Evolutionary conservation across 2,113 vertebrate species (phyloP).

Genomic region (Bagarius yarrelli): DNA sequence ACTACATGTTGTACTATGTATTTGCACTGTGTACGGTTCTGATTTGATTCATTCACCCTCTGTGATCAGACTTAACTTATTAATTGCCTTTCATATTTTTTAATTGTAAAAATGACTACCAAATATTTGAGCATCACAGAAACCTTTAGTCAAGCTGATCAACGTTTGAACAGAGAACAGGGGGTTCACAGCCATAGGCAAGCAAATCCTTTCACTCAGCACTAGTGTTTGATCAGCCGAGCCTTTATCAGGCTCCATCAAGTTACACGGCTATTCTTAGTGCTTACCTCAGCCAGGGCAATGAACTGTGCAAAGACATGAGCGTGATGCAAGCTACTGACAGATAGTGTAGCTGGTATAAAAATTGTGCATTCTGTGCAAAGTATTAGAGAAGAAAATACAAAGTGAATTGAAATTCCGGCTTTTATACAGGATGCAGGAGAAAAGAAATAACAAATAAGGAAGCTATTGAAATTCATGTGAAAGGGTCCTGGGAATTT

Average conservation of each 20-base stretch:
- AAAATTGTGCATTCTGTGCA: background rate
- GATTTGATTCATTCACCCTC: too few relatives aligned
- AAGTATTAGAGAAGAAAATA: too few relatives aligned
- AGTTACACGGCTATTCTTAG: slow-evolving; percentile 71
- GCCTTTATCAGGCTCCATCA: slow-evolving; percentile 64
- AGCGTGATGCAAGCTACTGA: background rate
- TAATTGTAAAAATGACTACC: background rate
- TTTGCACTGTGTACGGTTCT: too few relatives aligned
- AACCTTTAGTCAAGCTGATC: slow-evolving; percentile 1
- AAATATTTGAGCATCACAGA: background rate
- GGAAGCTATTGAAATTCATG: too few relatives aligned
- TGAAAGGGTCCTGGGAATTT: too few relatives aligned
- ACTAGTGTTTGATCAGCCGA: slow-evolving; percentile 59
- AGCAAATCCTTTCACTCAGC: slow-evolving; percentile 43
- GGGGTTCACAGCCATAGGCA: slow-evolving; percentile 16
- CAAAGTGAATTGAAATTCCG: too few relatives aligned
- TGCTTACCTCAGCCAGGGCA: slow-evolving; percentile 54
- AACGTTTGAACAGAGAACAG: slow-evolving; percentile 17
- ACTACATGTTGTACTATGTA: too few relatives aligned
- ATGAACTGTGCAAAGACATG: background rate
- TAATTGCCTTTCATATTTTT: background rate
- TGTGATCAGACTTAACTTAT: too few relatives aligned
- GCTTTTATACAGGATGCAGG: too few relatives aligned
- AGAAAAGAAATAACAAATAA: too few relatives aligned
- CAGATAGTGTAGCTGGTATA: background rate